Evolutionary conservation across 2,797 vertebrate species (phyloP), one percentile per base, ranked within the genome.

Genomic region (Chromobotia macracanthus): DNA sequence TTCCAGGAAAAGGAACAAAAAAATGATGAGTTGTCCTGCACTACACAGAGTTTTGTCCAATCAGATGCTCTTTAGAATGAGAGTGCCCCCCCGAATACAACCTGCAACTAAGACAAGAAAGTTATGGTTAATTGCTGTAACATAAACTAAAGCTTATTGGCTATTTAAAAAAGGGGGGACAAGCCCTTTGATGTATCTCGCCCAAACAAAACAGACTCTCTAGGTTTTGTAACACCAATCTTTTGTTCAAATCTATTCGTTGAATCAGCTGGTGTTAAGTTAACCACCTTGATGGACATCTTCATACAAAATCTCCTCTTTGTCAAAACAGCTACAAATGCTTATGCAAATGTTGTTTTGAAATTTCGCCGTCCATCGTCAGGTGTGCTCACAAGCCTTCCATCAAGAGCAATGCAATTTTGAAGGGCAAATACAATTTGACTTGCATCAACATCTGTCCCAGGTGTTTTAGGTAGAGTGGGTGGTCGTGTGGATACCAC

Each of bases 371-470:
- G 60, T 71, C 48, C 50, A 11, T 67, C 21, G 66, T 60, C 56
- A 53, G 55, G 31, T 44, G n/a, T 18, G 70, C 65, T 79, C 55
- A 10, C 79, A 72, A 65, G 53, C 25, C 63, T 56, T 80, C 72
- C 72, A 75, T 76, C 74, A 74, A 66, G 64, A 77, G n/a, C 71
- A 82, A 83, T 71, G 50, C 11, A 79, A 81, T 85, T 79, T 73
- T 38, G 56, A 76, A 50, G 44, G 21, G 21, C 65, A 80, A 85
- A 83, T 82, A 72, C 65, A 81, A 85, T 83, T 80, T 11, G 69
- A 80, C 73, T 83, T 53, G 67, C 73, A 80, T 83, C 79, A 83
- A 77, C 84, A 83, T 77, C 79, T 81, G 76, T 85, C 81, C 78
- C 76, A 53, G 76, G 78, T 68, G 82, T 71, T 75, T 66, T 41